Evolutionary conservation across 2,888 invertebrate genomes (phyloP).

Genomic region (Eurois occulta): DNA sequence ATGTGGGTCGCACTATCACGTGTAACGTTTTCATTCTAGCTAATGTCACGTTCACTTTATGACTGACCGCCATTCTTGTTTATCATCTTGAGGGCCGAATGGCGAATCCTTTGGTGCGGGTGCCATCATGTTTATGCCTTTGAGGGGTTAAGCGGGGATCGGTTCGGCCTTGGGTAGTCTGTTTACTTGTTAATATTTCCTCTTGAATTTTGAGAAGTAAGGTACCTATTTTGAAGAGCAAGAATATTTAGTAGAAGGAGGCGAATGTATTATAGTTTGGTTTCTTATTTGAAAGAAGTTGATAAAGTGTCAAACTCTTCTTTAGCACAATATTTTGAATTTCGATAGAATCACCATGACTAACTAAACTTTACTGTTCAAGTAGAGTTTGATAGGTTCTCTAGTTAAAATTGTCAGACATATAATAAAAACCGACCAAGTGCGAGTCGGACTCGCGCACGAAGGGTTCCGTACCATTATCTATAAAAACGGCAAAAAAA

Average conservation of each 20-base stretch:
- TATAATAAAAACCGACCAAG: no score
- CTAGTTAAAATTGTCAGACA: background rate
- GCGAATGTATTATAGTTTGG: background rate
- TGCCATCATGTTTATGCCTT: conserved; percentile 49
- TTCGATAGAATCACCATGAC: background rate
- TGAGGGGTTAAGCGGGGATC: conserved; percentile 21
- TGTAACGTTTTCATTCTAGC: conserved; percentile 64
- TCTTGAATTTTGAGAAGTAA: background rate
- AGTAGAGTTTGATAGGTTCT: background rate
- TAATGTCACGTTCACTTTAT: conserved; percentile 66
- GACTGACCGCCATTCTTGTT: conserved; percentile 53
- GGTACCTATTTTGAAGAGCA: background rate
- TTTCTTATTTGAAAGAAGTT: background rate
- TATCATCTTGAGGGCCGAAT: conserved; percentile 60
- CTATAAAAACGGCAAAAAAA: no score
- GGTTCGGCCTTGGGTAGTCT: conserved; percentile 17
- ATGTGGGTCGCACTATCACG: conserved; percentile 58
- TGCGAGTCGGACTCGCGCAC: no score
- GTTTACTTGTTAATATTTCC: conserved; percentile 23
- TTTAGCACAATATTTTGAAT: background rate
- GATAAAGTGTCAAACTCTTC: background rate
- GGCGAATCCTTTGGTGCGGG: conserved; percentile 42
- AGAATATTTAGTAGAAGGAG: background rate
- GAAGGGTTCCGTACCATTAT: no score
- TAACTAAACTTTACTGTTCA: background rate